Conservation (phyloP, 2,113 vertebrate genomes). For the Meleagris gallopavo region DNA sequence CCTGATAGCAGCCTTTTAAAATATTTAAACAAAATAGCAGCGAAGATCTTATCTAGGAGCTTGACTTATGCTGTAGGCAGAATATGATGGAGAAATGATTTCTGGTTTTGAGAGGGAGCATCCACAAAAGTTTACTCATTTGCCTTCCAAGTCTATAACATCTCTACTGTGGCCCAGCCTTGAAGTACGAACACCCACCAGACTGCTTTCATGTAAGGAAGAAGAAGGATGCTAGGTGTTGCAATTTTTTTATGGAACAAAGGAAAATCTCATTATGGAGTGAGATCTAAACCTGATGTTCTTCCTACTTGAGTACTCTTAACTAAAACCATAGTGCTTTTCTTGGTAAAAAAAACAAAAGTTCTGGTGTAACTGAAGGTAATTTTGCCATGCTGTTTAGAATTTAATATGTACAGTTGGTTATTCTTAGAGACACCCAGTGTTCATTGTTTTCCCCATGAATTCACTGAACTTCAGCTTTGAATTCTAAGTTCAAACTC, state of each 20-base stretch:
- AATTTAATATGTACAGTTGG: background rate
- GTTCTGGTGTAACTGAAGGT: background rate
- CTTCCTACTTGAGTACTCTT: background rate
- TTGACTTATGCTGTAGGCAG: background rate
- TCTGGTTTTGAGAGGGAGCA: background rate
- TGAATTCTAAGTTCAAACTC: background rate
- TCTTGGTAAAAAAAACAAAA: background rate
- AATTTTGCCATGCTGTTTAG: background rate
- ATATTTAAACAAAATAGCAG: background rate
- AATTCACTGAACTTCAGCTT: background rate
- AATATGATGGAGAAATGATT: background rate
- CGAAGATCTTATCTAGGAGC: background rate
- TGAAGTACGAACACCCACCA: background rate
- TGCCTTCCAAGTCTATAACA: background rate
- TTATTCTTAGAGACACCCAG: background rate
- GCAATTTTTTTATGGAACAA: background rate
- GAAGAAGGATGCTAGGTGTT: background rate
- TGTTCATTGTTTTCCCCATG: background rate
- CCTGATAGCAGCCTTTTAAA: slow-evolving; percentile 42
- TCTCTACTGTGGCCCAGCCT: background rate
- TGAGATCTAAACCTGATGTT: background rate
- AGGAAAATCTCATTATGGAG: background rate
- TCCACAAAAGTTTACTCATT: background rate
- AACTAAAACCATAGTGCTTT: background rate
- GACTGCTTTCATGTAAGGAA: background rate